Evolutionary conservation across 1,140 invertebrate species (phyloP), one percentile per base, ranked within the genome.

Genomic region (Gonioctena quinquepunctata): DNA sequence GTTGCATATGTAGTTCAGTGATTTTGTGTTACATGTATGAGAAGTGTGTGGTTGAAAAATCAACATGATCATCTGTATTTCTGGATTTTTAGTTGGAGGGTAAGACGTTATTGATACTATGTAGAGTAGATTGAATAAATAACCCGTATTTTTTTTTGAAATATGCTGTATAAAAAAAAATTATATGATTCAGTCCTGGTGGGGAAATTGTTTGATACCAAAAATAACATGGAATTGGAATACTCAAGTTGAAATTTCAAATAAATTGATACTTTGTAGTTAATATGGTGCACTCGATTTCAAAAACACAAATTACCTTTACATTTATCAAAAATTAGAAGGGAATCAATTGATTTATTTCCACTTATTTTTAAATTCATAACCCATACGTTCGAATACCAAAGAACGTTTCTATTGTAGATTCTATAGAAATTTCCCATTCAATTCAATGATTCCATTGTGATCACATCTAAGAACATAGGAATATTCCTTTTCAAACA

Each of bases 61-160:
- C 62, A 67, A n/a, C n/a, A 90, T 90, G 89, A 88, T 90, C 79
- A 88, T 89, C 80, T 89, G 88, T 79, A 87, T 89, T 78, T 89
- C 88, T 63, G 88, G 88, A 85, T 89, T 89, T 84, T 85, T 86
- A 83, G 88, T 87, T 84, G 88, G 88, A 88, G 87, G 81, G 88
- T 88, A 79, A 77, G 72, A 67, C 54, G 19, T 74, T 69, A 23
- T 21, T 64, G 16, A 22, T n/a, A n/a, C n/a, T n/a, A n/a, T n/a
- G n/a, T n/a, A n/a, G n/a, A n/a, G n/a, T n/a, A n/a, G n/a, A n/a
- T n/a, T n/a, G n/a, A n/a, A n/a, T n/a, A n/a, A n/a, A n/a, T n/a
- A n/a, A n/a, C n/a, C n/a, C n/a, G 57, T 60, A 66, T 54, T 42
- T 65, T 50, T 50, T 57, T 65, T 70, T 54, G 7, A 48, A 23